Conservation (phyloP, 2,797 vertebrate species). For the Onychomys torridus region DNA sequence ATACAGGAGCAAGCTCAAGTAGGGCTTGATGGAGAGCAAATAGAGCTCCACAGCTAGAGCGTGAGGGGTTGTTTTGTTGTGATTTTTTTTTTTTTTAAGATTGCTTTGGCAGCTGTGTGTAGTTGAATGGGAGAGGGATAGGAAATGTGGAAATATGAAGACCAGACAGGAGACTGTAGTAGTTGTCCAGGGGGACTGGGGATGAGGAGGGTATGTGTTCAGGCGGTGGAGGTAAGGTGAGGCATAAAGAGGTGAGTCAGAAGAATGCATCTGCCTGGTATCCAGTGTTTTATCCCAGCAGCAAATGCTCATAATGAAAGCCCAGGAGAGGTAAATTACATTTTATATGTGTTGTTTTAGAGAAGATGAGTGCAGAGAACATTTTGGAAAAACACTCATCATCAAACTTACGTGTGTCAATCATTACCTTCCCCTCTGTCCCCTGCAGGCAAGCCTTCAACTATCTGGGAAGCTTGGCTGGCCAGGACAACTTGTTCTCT, state of each 20-base stretch:
- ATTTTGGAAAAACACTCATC: slow-evolving; percentile 13
- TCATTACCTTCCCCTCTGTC: neutral
- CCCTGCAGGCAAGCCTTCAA: neutral
- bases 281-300: neutral
- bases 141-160: neutral
- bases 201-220: neutral
- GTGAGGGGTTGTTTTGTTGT: neutral
- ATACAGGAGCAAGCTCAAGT: neutral
- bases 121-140: neutral
- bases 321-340: neutral
- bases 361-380: slow-evolving; percentile 17
- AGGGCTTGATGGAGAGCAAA: neutral
- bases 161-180: neutral
- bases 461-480: slow-evolving; percentile 40
- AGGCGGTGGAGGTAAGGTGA: neutral
- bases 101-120: neutral
- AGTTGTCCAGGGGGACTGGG: neutral
- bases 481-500: slow-evolving; percentile 23
- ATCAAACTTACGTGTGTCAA: slow-evolving; percentile 5
- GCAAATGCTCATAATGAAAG: neutral
- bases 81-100: neutral
- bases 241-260: neutral
- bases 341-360: slow-evolving; percentile 23
- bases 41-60: neutral
- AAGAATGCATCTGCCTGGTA: neutral